Conservation (phyloP, 2,113 vertebrate genomes). For the Rhynchomys soricoides region DNA sequence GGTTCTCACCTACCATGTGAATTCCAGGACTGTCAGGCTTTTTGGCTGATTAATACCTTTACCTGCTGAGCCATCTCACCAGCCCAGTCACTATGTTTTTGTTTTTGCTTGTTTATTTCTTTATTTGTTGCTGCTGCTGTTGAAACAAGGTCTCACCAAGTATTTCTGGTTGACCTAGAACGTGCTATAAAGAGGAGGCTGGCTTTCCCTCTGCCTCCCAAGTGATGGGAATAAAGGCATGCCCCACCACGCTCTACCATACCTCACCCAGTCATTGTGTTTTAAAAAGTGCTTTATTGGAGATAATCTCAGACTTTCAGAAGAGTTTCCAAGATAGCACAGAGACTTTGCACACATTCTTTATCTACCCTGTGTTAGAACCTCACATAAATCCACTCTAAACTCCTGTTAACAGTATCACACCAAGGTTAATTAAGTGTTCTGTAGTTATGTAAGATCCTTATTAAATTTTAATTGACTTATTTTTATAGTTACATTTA, state of each 20-base stretch:
- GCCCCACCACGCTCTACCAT: neutral
- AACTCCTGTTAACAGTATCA: neutral
- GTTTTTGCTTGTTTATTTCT: neutral
- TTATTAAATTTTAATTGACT: conserved; percentile 30
- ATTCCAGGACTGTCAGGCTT: neutral
- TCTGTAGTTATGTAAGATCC: neutral
- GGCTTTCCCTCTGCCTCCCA: neutral
- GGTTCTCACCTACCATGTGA: neutral
- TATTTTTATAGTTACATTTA: conserved; percentile 30
- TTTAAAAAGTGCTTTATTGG: neutral
- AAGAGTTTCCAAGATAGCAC: neutral
- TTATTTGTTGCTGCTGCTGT: neutral
- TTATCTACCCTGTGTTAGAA: neutral
- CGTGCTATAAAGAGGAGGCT: no score
- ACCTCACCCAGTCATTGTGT: neutral
- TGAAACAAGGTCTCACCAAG: neutral
- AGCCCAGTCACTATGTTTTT: neutral
- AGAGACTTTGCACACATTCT: neutral
- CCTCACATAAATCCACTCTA: neutral
- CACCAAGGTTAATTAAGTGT: conserved; percentile 8
- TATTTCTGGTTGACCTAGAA: neutral
- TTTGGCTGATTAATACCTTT: neutral
- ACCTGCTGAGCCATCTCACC: neutral
- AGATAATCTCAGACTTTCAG: neutral
- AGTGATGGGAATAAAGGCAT: neutral